Evolutionary conservation across 2,113 vertebrate species (phyloP).

Genomic region (Zosterops borbonicus): DNA sequence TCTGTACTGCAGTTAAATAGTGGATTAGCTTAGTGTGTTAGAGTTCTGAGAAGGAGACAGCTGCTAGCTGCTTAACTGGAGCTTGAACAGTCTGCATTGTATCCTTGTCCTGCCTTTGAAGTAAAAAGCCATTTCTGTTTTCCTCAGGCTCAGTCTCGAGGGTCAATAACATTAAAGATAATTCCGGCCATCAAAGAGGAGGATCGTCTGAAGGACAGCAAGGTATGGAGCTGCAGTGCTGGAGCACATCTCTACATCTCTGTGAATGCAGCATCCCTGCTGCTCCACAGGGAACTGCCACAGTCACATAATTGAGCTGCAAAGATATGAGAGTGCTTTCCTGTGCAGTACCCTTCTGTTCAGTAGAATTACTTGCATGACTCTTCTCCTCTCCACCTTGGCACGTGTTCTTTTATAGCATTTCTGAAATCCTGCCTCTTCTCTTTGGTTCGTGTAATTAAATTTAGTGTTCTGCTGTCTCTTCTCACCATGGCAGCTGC

Average conservation of each 20-base stretch:
- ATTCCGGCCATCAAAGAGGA: conserved; percentile 92
- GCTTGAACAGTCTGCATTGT: not conserved
- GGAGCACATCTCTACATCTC: not conserved
- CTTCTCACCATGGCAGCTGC: not conserved
- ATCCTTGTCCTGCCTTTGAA: not conserved
- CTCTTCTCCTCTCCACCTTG: not conserved
- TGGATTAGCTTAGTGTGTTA: not conserved
- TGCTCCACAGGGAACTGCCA: not conserved
- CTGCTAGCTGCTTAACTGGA: not conserved
- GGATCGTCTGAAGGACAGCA: conserved; percentile 87
- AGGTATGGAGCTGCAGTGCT: conserved; percentile 69
- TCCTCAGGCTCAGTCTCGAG: conserved; percentile 90
- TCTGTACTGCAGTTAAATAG: not conserved
- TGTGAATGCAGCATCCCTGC: not conserved
- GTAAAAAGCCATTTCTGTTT: not conserved
- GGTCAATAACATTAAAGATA: conserved; percentile 93
- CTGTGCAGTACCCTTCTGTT: not conserved
- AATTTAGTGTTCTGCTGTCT: not conserved
- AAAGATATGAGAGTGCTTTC: not conserved
- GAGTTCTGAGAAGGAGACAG: not conserved
- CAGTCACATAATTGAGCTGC: not conserved
- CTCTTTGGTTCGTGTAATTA: not conserved
- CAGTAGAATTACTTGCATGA: not conserved
- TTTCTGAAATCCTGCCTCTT: not conserved
- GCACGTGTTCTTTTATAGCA: not conserved